Conservation (phyloP, 1,140 invertebrate genomes). For the Armadillidium nasatum region DNA sequence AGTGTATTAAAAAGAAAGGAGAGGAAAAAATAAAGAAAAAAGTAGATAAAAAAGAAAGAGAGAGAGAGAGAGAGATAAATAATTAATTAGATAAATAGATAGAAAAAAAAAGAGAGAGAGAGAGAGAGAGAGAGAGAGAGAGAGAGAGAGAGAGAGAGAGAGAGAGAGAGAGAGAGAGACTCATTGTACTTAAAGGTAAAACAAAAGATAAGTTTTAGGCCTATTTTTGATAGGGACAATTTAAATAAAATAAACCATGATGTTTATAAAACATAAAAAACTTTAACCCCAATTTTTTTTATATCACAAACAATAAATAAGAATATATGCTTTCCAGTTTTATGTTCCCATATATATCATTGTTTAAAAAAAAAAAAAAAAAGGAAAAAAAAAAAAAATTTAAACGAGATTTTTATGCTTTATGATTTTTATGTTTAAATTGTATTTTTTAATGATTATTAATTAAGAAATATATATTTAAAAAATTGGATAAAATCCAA, state of each 20-base stretch:
- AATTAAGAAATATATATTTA: no score
- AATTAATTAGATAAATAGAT: neutral
- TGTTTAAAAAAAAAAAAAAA: no score
- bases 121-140: neutral
- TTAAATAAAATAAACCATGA: neutral
- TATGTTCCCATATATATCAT: neutral
- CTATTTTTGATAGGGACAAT: neutral
- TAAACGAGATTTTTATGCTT: neutral
- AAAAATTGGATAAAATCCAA: no score
- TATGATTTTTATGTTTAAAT: neutral
- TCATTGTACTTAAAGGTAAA: neutral
- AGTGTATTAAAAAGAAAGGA: no score
- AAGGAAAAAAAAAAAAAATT: no score
- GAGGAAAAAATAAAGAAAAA: no score
- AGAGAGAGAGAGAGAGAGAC: slow-evolving; percentile 9
- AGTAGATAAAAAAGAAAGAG: neutral
- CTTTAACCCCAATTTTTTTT: neutral
- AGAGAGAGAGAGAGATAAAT: neutral
- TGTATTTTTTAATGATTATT: neutral
- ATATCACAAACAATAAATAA: neutral
- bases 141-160: slow-evolving; percentile 8
- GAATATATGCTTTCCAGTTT: neutral
- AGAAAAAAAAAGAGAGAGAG: neutral
- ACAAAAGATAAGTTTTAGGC: neutral
- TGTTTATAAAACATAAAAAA: neutral